Evolutionary conservation across 2,797 vertebrate genomes (phyloP).

Genomic region (Hypotaenidia philippensis): DNA sequence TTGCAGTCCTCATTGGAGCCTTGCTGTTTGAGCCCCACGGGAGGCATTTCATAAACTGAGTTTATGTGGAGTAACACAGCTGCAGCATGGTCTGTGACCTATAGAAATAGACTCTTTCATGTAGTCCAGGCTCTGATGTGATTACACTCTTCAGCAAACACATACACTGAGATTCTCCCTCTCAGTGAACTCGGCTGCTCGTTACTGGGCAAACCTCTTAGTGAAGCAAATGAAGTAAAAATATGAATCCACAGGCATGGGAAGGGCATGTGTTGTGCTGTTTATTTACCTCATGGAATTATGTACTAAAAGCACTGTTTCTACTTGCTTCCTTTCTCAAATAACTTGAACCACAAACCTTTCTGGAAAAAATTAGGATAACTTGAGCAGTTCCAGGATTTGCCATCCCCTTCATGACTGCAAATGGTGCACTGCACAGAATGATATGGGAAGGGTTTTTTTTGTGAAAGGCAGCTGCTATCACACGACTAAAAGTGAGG

Average conservation of each 20-base stretch:
- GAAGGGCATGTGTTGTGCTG: background rate
- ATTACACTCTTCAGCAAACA: conserved; percentile 62
- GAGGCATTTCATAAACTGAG: background rate
- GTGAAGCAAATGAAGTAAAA: conserved; percentile 10
- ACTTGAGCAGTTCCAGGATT: background rate
- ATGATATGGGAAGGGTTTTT: background rate
- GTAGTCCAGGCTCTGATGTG: conserved; percentile 26
- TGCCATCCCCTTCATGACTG: background rate
- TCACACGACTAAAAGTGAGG: background rate
- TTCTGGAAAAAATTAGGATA: background rate
- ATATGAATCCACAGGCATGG: background rate
- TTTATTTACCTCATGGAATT: background rate
- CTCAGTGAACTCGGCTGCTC: background rate
- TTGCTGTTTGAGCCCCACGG: background rate
- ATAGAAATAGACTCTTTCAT: background rate
- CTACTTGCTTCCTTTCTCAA: background rate
- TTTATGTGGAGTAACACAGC: background rate
- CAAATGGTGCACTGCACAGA: background rate
- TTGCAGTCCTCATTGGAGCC: background rate
- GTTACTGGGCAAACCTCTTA: background rate
- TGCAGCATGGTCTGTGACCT: conserved; percentile 39
- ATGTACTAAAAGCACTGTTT: background rate
- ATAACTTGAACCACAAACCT: background rate
- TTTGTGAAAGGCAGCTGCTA: background rate
- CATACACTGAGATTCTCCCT: conserved; percentile 8